phyloP scores from a whole-genome alignment of 2,797 vertebrate species.

The Peromyscus attwateri region DNA sequence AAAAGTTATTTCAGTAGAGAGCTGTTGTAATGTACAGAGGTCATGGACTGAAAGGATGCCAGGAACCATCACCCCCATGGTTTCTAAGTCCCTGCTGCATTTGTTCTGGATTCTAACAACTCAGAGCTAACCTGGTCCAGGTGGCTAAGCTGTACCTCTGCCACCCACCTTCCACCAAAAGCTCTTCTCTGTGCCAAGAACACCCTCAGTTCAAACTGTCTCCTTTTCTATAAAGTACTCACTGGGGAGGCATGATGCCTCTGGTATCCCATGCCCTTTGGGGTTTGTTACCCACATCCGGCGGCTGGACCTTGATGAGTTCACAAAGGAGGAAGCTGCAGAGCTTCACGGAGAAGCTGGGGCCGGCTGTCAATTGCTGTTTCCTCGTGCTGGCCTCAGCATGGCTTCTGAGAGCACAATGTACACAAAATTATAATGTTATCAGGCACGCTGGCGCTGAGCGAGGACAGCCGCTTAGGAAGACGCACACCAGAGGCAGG shows the following conservation, averaged over 20 bases:
- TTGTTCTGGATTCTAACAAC: background rate
- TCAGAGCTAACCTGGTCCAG: background rate
- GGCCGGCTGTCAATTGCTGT: slow-evolving; percentile 82
- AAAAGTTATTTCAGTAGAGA: slow-evolving; percentile 20
- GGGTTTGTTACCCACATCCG: background rate
- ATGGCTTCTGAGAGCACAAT: slow-evolving; percentile 86
- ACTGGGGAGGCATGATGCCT: background rate
- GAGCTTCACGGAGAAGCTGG: slow-evolving; percentile 77
- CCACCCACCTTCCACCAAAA: background rate
- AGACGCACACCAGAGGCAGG: slow-evolving; percentile 82
- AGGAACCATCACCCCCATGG: background rate
- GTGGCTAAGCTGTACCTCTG: background rate
- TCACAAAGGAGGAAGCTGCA: slow-evolving; percentile 60
- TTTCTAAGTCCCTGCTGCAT: background rate
- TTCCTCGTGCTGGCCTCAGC: slow-evolving; percentile 82
- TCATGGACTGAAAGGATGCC: background rate
- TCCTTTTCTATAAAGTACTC: background rate
- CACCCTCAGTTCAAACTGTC: background rate
- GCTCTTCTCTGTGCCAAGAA: background rate
- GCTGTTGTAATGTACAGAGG: background rate
- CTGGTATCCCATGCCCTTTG: background rate
- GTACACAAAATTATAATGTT: slow-evolving; percentile 90
- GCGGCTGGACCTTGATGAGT: background rate
- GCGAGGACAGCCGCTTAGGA: slow-evolving; percentile 84
- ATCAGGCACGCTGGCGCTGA: slow-evolving; percentile 86